Evolutionary conservation across 2,113 vertebrate genomes (phyloP).

Genomic region (Callaeas wilsoni): DNA sequence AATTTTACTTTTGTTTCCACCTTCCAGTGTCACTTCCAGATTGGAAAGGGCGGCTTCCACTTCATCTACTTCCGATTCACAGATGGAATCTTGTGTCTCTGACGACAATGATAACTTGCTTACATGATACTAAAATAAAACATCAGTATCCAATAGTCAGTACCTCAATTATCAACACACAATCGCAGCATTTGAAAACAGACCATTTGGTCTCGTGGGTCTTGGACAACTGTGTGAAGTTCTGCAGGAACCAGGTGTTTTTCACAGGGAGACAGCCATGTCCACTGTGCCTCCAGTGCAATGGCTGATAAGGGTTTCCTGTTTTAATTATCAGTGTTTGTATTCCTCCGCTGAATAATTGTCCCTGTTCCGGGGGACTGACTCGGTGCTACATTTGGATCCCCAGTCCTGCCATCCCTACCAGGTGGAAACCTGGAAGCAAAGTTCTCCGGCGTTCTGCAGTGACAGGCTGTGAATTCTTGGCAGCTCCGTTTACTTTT

Average conservation of each 20-base stretch:
- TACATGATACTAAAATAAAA: slow-evolving; percentile 85
- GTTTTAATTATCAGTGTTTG: background rate
- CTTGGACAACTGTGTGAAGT: background rate
- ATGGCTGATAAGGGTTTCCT: background rate
- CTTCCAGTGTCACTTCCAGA: slow-evolving; percentile 90
- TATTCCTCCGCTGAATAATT: background rate
- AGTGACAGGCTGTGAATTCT: background rate
- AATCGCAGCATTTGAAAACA: background rate
- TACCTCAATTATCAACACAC: background rate
- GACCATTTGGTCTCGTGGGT: background rate
- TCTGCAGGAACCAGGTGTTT: background rate
- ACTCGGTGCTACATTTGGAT: background rate
- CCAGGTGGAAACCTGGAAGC: background rate
- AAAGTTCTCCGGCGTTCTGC: background rate
- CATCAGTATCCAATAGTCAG: background rate
- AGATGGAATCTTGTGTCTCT: slow-evolving; percentile 73
- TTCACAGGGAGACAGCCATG: background rate
- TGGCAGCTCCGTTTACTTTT: background rate
- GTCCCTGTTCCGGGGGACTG: background rate
- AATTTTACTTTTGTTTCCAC: slow-evolving; percentile 78
- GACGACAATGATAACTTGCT: slow-evolving; percentile 85
- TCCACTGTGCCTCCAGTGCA: background rate
- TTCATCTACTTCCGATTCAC: slow-evolving; percentile 89
- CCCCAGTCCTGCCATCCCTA: background rate
- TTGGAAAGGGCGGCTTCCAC: slow-evolving; percentile 93